Conservation (phyloP, 2,113 vertebrate species). For the Sinocyclocheilus anophthalmus region DNA sequence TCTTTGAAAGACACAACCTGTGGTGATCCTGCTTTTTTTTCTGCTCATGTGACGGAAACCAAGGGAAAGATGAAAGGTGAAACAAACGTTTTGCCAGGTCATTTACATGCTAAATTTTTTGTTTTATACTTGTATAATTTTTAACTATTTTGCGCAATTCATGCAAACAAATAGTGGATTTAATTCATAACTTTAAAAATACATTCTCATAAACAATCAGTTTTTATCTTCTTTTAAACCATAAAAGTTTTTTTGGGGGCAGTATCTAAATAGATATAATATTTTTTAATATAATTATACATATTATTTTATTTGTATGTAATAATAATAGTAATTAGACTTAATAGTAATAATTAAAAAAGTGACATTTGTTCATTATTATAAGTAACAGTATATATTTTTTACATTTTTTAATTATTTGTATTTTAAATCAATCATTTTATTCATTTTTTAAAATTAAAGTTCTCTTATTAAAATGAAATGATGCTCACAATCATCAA, state of each 20-base stretch:
- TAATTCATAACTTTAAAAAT: too few species aligned
- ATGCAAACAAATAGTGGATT: too few species aligned
- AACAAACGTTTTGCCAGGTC: not conserved
- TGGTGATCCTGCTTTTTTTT: not conserved
- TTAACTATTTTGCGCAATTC: too few species aligned
- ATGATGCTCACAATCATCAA: not conserved
- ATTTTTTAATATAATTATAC: too few species aligned
- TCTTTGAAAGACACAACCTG: not conserved
- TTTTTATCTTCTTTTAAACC: too few species aligned
- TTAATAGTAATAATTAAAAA: not conserved
- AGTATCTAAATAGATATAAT: not conserved
- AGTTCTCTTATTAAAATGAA: not conserved
- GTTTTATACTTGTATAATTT: too few species aligned
- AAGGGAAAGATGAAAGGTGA: not conserved
- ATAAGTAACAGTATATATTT: not conserved
- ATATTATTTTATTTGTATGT: too few species aligned
- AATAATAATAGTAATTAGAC: not conserved
- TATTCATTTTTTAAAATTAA: not conserved
- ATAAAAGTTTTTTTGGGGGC: too few species aligned
- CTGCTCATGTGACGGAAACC: not conserved
- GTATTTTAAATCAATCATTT: not conserved
- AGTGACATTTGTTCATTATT: not conserved
- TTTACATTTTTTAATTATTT: not conserved
- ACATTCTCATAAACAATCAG: too few species aligned
- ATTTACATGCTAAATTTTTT: not conserved